Evolutionary conservation across 2,797 vertebrate genomes (phyloP).

Genomic region (Eupleurogrammus muticus): DNA sequence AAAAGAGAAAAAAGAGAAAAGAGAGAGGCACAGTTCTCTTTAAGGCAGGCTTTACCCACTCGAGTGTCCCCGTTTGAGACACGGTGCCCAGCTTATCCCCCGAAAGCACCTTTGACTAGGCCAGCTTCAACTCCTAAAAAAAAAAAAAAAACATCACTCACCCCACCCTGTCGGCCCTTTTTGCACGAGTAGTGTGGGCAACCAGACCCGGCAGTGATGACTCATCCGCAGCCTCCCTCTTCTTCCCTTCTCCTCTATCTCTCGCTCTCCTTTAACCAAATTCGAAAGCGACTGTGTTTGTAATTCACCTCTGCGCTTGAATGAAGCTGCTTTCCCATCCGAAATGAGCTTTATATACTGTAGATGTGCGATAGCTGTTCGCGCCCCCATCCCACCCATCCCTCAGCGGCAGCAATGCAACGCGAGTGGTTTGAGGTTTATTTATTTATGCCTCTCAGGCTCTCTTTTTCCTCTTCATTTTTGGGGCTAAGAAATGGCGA

Average conservation of each 20-base stretch:
- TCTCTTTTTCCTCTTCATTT: conserved; percentile 82
- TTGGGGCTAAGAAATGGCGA: conserved; percentile 75
- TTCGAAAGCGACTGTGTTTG: conserved; percentile 65
- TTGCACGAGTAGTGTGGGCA: conserved; percentile 50
- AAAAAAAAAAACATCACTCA: conserved; percentile 4
- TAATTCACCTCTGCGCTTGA: conserved; percentile 65
- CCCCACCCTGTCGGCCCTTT: conserved; percentile 35
- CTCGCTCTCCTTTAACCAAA: conserved; percentile 62
- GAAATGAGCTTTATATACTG: conserved; percentile 60
- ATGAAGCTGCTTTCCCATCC: conserved; percentile 48
- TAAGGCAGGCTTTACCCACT: conserved; percentile 78
- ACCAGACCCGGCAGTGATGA: conserved; percentile 62
- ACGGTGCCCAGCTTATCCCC: conserved; percentile 71
- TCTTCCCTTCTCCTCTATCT: conserved; percentile 16
- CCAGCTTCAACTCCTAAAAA: conserved; percentile 43
- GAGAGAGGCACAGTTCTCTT: conserved; percentile 50
- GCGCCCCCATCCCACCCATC: not conserved
- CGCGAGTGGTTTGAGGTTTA: conserved; percentile 77
- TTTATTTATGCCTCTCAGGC: conserved; percentile 80
- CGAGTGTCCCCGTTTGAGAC: conserved; percentile 77
- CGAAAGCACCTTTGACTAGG: conserved; percentile 68
- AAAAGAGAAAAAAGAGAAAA: too few relatives aligned
- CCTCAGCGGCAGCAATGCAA: conserved; percentile 65
- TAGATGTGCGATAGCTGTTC: conserved; percentile 57
- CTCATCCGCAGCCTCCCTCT: conserved; percentile 60